Evolutionary conservation across 2,797 vertebrate genomes (phyloP), one percentile per base, ranked within the genome.

Genomic region (Parotocinclus haroldoi): DNA sequence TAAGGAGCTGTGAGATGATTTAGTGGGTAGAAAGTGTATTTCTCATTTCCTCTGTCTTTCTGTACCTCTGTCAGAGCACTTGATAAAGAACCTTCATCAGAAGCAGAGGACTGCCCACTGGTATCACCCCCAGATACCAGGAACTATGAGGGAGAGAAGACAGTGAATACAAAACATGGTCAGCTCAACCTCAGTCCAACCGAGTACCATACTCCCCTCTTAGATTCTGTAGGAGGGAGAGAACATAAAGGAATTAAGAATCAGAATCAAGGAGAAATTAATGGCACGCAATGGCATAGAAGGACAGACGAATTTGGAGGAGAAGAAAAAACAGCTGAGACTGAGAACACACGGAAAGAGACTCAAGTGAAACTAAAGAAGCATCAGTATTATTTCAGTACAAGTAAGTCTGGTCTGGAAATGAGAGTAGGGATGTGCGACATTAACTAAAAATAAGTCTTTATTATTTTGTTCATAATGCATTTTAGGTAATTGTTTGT

Each of bases 171-270:
- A 54, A 53, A 74, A 48, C 70, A 19, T 0, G 36, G 57, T 62
- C 70, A 60, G 51, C 73, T 84, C 0, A 80, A 87, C 78, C 74
- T 85, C 73, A 86, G 84, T 57, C 81, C 85, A 58, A 86, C 86
- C 78, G 61, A 86, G 65, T 72, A 71, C 70, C 53, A 53, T 1
- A 39, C 66, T 63, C 10, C 57, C 14, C 52, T 72, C 9, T 66
- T 72, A 36, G 65, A 68, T 17, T 68, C 44, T 40, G 60, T 44
- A 75, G 19, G 61, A 53, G 70, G 44, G n/a, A 0, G 50, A 55
- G 42, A 55, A n/a, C 18, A 56, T 54, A 62, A 45, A 57, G 36
- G 27, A 75, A 65, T 54, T 45, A 44, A 45, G 0, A 49, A 49
- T 66, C 58, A 12, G 45, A 61, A 16, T 19, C 58, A 60, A 3